Percentiles rank a stretch among this genome's conserved stretches.
phyloP scores from a whole-genome alignment of 2,888 invertebrate genomes.

The Cephus runcator region DNA sequence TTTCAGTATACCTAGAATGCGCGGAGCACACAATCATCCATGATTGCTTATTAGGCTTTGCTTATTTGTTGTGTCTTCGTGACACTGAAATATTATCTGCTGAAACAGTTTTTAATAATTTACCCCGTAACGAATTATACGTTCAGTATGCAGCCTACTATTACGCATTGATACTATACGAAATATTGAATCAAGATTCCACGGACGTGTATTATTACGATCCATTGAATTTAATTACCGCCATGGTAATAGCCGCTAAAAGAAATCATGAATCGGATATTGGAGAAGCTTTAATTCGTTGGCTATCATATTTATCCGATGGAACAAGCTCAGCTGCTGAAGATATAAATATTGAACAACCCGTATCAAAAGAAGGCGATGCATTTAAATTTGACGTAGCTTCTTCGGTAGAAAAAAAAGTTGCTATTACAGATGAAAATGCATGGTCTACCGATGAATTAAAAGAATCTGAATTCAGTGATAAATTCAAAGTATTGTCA shows the following conservation, averaged over 20 bases:
- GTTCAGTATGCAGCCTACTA: slow-evolving; percentile 53
- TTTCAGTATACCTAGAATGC: slow-evolving; percentile 66
- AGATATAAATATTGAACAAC: background rate
- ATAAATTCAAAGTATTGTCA: background rate
- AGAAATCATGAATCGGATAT: slow-evolving; percentile 27
- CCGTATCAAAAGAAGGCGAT: background rate
- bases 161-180: slow-evolving; percentile 49
- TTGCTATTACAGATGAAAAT: slow-evolving; percentile 11
- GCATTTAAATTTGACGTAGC: background rate
- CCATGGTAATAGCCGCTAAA: slow-evolving; percentile 27
- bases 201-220: slow-evolving; percentile 42
- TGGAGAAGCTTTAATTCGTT: slow-evolving; percentile 33
- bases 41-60: slow-evolving; percentile 68
- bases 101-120: slow-evolving; percentile 44
- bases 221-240: slow-evolving; percentile 48
- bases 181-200: slow-evolving; percentile 34
- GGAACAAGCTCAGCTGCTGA: background rate
- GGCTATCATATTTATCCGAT: slow-evolving; percentile 26
- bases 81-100: slow-evolving; percentile 41
- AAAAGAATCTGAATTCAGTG: slow-evolving; percentile 1
- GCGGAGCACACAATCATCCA: slow-evolving; percentile 66
- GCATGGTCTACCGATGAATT: background rate
- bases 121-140: slow-evolving; percentile 47
- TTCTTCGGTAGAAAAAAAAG: slow-evolving; percentile 10
- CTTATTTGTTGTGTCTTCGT: slow-evolving; percentile 67